Evolutionary conservation across 1,140 invertebrate genomes (phyloP).

Genomic region (Temnothorax curvispinosus): DNA sequence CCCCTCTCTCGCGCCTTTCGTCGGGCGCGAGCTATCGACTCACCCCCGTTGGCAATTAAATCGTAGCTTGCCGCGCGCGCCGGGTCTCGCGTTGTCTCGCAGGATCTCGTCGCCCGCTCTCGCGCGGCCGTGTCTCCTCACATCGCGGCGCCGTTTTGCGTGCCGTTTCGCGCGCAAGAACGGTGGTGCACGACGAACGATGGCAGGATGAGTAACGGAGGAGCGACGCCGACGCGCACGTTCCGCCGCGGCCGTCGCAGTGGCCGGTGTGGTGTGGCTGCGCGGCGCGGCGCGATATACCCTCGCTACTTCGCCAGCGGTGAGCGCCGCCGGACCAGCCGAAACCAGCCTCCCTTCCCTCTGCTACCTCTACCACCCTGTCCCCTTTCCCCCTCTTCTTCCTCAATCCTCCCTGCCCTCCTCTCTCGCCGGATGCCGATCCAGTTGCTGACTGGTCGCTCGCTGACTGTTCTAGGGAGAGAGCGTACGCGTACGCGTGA

Average conservation of each 20-base stretch:
- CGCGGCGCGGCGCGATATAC: constrained; percentile 31
- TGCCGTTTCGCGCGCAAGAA: neutral
- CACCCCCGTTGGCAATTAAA: constrained; percentile 51
- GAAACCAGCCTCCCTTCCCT: constrained; percentile 45
- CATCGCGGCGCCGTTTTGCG: neutral
- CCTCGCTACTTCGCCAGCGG: constrained; percentile 43
- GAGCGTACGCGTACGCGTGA: constrained; percentile 57
- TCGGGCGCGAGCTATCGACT: constrained; percentile 51
- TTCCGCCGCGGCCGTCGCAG: constrained; percentile 40
- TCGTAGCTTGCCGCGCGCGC: constrained; percentile 16
- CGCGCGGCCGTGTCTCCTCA: constrained; percentile 7
- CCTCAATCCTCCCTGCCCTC: too few relatives aligned
- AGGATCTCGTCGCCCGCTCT: neutral
- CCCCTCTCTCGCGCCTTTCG: neutral
- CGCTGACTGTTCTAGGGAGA: constrained; percentile 42
- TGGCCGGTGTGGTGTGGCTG: constrained; percentile 50
- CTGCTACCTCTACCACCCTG: neutral
- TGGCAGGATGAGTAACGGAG: neutral
- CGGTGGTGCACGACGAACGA: neutral
- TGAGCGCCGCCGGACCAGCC: neutral
- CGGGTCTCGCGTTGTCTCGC: constrained; percentile 6
- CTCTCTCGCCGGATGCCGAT: neutral
- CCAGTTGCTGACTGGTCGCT: constrained; percentile 28
- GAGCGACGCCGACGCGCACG: constrained; percentile 28
- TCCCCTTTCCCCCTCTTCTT: too few relatives aligned